Conservation (phyloP, 2,113 vertebrate genomes). For the Noturus placidus region DNA sequence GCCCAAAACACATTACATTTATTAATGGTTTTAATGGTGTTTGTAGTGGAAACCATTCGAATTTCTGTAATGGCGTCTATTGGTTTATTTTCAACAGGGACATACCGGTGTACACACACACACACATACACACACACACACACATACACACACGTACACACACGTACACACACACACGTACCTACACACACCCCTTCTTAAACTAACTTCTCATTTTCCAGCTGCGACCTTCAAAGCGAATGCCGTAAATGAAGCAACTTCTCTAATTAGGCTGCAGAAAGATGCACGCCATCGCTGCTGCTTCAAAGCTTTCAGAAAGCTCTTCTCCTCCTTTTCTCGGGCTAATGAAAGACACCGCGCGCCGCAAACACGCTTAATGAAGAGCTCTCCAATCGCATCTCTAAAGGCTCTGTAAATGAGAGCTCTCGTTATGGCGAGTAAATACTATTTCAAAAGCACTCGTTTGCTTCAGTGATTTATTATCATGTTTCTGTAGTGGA, state of each 20-base stretch:
- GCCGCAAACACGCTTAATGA: constrained; percentile 29
- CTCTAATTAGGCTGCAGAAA: constrained; percentile 65
- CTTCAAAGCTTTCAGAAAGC: constrained; percentile 32
- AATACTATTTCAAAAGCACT: background rate
- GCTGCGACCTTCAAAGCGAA: constrained; percentile 61
- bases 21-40: no score
- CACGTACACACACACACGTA: constrained; percentile 11
- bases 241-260: constrained; percentile 50
- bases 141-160: constrained; percentile 7
- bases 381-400: constrained; percentile 31
- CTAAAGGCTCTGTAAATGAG: constrained; percentile 22
- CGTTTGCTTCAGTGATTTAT: background rate
- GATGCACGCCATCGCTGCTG: background rate
- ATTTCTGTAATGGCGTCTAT: no score
- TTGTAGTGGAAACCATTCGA: no score
- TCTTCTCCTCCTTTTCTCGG: constrained; percentile 18
- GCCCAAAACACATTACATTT: no score
- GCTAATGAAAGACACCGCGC: constrained; percentile 35
- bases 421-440: background rate
- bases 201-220: constrained; percentile 64
- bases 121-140: constrained; percentile 1
- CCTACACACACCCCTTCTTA: constrained; percentile 10
- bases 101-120: constrained; percentile 12
- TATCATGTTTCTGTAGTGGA: background rate
- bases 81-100: no score